Conservation (phyloP, 1,140 invertebrate genomes). For the Drosophila nigromelanica region DNA sequence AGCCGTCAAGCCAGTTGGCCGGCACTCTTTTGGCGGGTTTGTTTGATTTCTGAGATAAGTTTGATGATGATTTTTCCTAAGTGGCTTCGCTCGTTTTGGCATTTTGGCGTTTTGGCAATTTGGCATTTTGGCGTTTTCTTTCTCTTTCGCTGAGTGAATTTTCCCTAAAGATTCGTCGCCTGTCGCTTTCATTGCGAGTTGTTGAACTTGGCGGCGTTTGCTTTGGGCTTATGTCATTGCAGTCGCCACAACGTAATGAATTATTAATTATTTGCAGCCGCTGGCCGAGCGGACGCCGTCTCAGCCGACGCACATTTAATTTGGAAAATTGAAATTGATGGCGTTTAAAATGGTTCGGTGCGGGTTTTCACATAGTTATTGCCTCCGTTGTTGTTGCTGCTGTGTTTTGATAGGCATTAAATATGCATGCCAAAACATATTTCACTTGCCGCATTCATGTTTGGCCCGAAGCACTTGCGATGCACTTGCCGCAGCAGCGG, state of each 20-base stretch:
- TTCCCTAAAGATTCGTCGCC: conserved; percentile 58
- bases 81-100: conserved; percentile 52
- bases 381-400: conserved; percentile 17
- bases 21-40: conserved; percentile 40
- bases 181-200: conserved; percentile 47
- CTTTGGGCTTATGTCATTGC: conserved; percentile 74
- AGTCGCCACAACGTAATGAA: conserved; percentile 65
- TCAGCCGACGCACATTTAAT: conserved; percentile 54
- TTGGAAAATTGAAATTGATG: conserved; percentile 76
- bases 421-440: conserved; percentile 76
- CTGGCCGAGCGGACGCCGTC: conserved; percentile 13
- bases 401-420: conserved; percentile 66
- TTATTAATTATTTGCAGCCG: conserved; percentile 58
- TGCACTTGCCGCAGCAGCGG: conserved; percentile 23
- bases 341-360: conserved; percentile 71
- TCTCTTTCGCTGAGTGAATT: conserved; percentile 50
- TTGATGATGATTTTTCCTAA: conserved; percentile 69
- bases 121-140: conserved; percentile 45
- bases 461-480: conserved; percentile 18
- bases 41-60: conserved; percentile 69
- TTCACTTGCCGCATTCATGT: conserved; percentile 69
- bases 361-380: conserved; percentile 69
- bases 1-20: conserved; percentile 63
- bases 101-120: conserved; percentile 34
- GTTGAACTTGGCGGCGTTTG: conserved; percentile 61